phyloP scores from a whole-genome alignment of 2,888 invertebrate genomes.

The Eupithecia inturbata region DNA sequence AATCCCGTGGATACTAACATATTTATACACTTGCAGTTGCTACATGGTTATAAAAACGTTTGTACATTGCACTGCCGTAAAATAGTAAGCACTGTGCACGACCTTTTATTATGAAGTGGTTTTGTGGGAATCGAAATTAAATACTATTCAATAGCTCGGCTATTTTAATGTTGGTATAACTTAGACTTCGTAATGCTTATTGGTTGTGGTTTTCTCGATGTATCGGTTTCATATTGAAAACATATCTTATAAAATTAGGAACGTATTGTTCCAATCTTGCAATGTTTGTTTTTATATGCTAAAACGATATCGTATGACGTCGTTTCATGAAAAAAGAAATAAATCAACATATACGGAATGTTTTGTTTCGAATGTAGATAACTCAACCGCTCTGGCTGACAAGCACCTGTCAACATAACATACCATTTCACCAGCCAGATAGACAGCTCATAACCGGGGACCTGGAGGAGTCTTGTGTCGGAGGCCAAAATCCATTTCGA shows the following conservation, averaged over 20 bases:
- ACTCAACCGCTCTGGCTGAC: neutral
- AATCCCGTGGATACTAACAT: conserved; percentile 5
- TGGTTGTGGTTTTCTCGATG: neutral
- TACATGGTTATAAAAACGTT: neutral
- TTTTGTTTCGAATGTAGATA: neutral
- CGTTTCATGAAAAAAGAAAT: neutral
- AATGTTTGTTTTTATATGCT: neutral
- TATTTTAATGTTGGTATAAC: neutral
- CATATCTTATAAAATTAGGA: too few relatives aligned
- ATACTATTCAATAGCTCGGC: neutral
- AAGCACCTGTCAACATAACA: neutral
- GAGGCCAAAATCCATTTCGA: too few relatives aligned
- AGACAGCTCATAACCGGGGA: too few relatives aligned
- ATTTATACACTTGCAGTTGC: neutral
- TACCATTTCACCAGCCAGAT: too few relatives aligned
- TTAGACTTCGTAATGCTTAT: neutral
- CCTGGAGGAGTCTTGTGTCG: too few relatives aligned
- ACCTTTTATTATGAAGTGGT: neutral
- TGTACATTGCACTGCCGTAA: neutral
- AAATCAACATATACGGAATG: neutral
- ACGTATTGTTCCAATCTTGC: too few relatives aligned
- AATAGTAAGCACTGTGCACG: neutral
- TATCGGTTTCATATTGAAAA: too few relatives aligned
- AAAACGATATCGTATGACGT: neutral
- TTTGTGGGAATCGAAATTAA: neutral